phyloP scores from a whole-genome alignment of 2,797 vertebrate genomes.

The Dermochelys coriacea region DNA sequence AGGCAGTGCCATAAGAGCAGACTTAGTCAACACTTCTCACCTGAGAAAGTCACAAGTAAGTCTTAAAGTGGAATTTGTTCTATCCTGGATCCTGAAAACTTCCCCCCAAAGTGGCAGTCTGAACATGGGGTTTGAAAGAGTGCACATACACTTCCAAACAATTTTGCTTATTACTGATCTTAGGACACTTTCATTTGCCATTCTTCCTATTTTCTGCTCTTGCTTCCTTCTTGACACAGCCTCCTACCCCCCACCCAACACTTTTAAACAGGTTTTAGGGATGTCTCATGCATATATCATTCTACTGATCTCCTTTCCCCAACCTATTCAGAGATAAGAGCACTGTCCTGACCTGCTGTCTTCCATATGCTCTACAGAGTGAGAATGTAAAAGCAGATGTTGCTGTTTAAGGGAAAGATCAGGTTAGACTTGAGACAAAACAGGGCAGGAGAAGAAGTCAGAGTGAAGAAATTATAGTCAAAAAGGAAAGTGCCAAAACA shows the following conservation, averaged over 20 bases:
- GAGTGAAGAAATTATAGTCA: neutral
- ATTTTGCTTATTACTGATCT: neutral
- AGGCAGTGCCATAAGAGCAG: neutral
- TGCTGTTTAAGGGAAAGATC: neutral
- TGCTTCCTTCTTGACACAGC: neutral
- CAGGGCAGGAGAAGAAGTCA: neutral
- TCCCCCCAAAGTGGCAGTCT: neutral
- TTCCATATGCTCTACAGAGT: neutral
- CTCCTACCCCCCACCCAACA: too few relatives aligned
- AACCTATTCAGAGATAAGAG: neutral
- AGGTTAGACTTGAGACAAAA: neutral
- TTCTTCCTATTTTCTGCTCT: neutral
- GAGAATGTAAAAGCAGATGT: neutral
- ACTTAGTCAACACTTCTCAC: neutral
- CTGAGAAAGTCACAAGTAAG: conserved; percentile 49
- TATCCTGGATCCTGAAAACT: neutral
- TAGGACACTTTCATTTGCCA: neutral
- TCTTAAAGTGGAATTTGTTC: conserved; percentile 11
- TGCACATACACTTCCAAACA: neutral
- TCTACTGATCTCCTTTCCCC: neutral
- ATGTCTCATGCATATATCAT: neutral
- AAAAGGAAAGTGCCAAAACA: neutral
- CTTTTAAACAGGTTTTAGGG: neutral
- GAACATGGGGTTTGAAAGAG: neutral
- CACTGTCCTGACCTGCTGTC: neutral